Conservation (phyloP, 2,888 invertebrate species). For the Junonia oenone region DNA sequence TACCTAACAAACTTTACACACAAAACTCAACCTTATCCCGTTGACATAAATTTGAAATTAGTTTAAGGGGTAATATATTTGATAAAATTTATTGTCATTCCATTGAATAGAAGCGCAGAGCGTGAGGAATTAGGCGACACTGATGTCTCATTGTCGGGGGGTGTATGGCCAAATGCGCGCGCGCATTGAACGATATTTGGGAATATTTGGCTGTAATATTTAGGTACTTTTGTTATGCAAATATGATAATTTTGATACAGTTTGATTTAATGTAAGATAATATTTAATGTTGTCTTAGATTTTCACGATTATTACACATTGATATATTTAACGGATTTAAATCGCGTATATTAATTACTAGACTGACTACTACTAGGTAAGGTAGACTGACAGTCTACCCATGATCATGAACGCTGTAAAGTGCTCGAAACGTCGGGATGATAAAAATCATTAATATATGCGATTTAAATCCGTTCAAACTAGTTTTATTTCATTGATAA, state of each 20-base stretch:
- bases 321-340: too few relatives aligned
- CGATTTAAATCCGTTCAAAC: too few relatives aligned
- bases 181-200: constrained; percentile 15
- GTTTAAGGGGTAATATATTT: background rate
- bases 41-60: constrained; percentile 24
- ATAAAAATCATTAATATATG: too few relatives aligned
- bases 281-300: too few relatives aligned
- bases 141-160: constrained; percentile 50
- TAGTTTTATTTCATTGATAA: too few relatives aligned
- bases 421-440: too few relatives aligned
- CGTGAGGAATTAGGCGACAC: constrained; percentile 75
- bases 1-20: constrained; percentile 8
- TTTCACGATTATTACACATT: too few relatives aligned
- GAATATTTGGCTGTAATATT: constrained; percentile 14
- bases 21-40: constrained; percentile 16
- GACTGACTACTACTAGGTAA: too few relatives aligned
- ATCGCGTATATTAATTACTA: too few relatives aligned
- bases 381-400: too few relatives aligned
- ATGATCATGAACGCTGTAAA: too few relatives aligned
- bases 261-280: background rate
- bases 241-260: constrained; percentile 1
- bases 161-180: constrained; percentile 33
- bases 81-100: constrained; percentile 42
- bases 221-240: constrained; percentile 13
- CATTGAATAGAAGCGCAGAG: constrained; percentile 59